These are phyloP conservation scores for Halcyon leucocephala DNA, from an alignment of 2,797 vertebrate genomes.

Conservation along the genomic window DNA sequence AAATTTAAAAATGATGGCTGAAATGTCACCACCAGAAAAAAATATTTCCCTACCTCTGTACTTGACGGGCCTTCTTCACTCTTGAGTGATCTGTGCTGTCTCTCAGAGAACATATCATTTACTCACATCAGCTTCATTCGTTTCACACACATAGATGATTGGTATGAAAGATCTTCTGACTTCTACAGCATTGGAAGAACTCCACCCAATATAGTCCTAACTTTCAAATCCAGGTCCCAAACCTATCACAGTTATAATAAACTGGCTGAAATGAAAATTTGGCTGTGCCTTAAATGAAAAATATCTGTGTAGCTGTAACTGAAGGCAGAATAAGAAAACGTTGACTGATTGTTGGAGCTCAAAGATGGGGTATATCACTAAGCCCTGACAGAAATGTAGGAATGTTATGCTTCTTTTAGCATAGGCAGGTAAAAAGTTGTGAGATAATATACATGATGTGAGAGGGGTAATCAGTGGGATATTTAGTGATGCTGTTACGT, in stretches of 20 bases:
- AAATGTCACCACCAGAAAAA: background rate
- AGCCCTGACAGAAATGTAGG: background rate
- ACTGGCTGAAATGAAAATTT: background rate
- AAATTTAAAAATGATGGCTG: background rate
- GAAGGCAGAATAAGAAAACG: background rate
- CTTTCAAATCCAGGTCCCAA: background rate
- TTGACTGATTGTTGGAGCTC: background rate
- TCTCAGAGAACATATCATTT: background rate
- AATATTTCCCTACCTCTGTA: background rate
- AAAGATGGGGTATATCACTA: background rate
- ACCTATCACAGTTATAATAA: background rate
- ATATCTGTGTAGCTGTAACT: background rate
- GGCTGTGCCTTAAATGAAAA: background rate
- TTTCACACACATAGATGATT: background rate
- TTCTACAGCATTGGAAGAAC: background rate
- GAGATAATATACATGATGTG: background rate
- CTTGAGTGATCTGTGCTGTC: background rate
- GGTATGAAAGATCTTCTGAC: background rate
- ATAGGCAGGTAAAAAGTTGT: background rate
- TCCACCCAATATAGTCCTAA: background rate
- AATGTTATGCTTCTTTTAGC: background rate
- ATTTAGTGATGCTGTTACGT: background rate
- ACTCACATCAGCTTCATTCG: background rate
- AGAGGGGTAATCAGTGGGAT: background rate
- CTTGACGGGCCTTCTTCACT: background rate